Conservation (phyloP, 2,888 invertebrate species). For the Callyntrura guangdongensis region DNA sequence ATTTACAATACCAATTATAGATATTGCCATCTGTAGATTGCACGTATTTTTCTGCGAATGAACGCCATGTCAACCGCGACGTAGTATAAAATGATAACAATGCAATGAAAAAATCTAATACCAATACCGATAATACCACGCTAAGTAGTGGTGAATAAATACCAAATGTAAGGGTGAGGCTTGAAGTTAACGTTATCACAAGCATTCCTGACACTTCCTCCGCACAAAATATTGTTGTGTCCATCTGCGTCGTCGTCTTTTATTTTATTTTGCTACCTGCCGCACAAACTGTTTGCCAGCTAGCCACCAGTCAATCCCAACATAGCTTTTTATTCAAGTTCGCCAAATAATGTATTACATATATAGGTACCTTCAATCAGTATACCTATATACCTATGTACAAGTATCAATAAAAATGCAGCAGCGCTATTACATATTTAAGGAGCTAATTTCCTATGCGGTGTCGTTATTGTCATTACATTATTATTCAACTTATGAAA, state of each 20-base stretch:
- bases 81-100: background rate
- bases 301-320: background rate
- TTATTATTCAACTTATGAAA: conserved; percentile 35
- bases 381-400: background rate
- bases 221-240: background rate
- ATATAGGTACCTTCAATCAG: no score
- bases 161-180: background rate
- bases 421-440: conserved; percentile 62
- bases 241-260: background rate
- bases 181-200: background rate
- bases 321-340: background rate
- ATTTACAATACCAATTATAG: no score
- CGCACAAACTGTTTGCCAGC: background rate
- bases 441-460: conserved; percentile 55
- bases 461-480: no score
- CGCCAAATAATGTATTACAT: no score
- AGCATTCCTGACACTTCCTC: conserved; percentile 24
- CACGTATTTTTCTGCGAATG: no score
- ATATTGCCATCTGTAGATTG: no score
- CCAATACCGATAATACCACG: background rate
- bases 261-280: background rate
- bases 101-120: background rate
- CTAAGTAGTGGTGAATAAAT: background rate
- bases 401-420: conserved; percentile 62
- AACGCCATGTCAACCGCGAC: no score